Evolutionary conservation across 1,140 invertebrate species (phyloP).

Genomic region (Parapsyche elsis): DNA sequence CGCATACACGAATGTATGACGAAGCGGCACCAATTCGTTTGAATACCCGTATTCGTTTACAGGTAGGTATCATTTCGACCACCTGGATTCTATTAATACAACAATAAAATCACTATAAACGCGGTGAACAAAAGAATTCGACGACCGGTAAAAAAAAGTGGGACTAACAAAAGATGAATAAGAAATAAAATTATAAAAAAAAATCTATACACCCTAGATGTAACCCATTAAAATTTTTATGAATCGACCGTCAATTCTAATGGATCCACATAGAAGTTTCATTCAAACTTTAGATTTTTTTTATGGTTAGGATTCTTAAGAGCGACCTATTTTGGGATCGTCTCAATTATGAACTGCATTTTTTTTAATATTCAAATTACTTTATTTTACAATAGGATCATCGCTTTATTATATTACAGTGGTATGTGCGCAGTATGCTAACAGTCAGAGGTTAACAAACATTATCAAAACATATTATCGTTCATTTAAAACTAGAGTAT

Average conservation of each 20-base stretch:
- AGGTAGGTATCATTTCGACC: background rate
- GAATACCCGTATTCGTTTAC: too few relatives aligned
- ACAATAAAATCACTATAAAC: conserved; percentile 11
- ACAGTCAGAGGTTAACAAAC: background rate
- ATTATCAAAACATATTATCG: background rate
- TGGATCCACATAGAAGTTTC: background rate
- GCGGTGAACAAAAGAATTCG: conserved; percentile 13
- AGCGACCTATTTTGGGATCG: background rate
- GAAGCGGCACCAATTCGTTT: too few relatives aligned
- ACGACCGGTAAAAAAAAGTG: background rate
- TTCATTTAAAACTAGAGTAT: too few relatives aligned
- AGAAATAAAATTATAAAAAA: background rate
- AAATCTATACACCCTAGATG: background rate
- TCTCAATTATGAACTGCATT: background rate
- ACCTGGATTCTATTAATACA: background rate
- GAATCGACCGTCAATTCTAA: background rate
- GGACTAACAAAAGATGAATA: too few relatives aligned
- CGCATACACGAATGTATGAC: too few relatives aligned
- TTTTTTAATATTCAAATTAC: conserved; percentile 13
- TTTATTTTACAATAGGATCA: background rate
- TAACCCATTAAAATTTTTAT: conserved; percentile 24
- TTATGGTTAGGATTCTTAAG: background rate
- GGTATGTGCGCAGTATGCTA: background rate
- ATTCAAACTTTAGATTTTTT: conserved; percentile 4
- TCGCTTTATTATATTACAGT: background rate